phyloP scores from a whole-genome alignment of 2,113 vertebrate species.

The Proterorhinus semilunaris region DNA sequence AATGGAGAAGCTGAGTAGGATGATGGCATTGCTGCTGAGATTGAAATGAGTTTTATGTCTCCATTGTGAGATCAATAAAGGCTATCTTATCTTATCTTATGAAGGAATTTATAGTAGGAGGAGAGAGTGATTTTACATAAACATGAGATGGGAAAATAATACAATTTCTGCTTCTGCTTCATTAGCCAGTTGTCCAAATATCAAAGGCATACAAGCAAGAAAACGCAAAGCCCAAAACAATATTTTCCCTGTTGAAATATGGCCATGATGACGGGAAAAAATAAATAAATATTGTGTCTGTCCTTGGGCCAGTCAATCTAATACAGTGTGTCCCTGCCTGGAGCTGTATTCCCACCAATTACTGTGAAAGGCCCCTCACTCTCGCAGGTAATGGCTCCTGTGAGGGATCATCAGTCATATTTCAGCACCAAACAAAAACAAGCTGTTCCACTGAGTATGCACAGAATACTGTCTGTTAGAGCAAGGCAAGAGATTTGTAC shows the following conservation, averaged over 20 bases:
- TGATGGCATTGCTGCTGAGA: too few relatives aligned
- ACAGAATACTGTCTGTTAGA: neutral
- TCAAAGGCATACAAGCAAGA: neutral
- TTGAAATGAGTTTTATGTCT: too few relatives aligned
- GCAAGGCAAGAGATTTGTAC: neutral
- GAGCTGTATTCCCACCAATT: slow-evolving; percentile 32
- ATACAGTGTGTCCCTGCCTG: slow-evolving; percentile 18
- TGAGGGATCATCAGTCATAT: slow-evolving; percentile 28
- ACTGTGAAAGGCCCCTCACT: slow-evolving; percentile 30
- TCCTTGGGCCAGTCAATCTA: slow-evolving; percentile 26
- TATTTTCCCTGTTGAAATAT: slow-evolving; percentile 36
- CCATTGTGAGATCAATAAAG: too few relatives aligned
- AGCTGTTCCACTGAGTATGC: neutral
- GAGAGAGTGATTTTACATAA: too few relatives aligned
- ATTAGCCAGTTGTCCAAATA: too few relatives aligned
- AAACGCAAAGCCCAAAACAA: neutral
- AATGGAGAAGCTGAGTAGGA: too few relatives aligned
- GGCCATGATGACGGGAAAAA: slow-evolving; percentile 18
- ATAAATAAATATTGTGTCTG: slow-evolving; percentile 15
- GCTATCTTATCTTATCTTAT: too few relatives aligned
- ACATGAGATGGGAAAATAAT: too few relatives aligned
- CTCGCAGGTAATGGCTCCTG: slow-evolving; percentile 27
- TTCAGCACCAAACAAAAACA: slow-evolving; percentile 18
- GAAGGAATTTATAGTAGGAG: too few relatives aligned
- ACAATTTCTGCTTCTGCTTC: too few relatives aligned